Evolutionary conservation across 2,888 invertebrate genomes (phyloP), one percentile per base, ranked within the genome.

Genomic region (Fragum sueziense): DNA sequence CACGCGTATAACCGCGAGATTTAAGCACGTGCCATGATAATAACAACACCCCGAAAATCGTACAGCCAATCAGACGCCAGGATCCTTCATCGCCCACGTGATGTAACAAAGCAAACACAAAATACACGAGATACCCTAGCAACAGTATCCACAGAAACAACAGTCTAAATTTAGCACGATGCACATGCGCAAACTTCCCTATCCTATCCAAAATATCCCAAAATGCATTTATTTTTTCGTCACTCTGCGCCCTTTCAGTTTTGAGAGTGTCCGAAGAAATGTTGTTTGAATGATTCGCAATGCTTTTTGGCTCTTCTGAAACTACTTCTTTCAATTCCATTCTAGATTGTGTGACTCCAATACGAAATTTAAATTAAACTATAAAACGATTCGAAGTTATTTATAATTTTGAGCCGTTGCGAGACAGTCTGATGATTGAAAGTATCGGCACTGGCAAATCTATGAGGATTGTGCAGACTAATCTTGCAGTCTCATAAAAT

Each of bases 51-150:
- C 77, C 73, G 2, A 86, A 72, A 14, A 76, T 52, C 3, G 85
- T 86, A 22, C 77, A 76, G 6, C 76, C 80, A 70, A 86, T 72
- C 2, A 87, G 75, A 4, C 85, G 67, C 70, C 85, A 80, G 0
- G 87, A 85, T 0, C 84, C 85, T 52, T 86, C 85, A 61, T 87
- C 87, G 51, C 87, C 86, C n/a, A 85, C 80, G 34, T 77, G 82
- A 62, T 80, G 76, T 29, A 69, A 31, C 41, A 86, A 47, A 14
- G 84, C 79, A 70, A 81, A 86, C 11, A 61, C 76, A 52, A 85
- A 79, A 67, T 84, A 86, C 17, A 79, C 83, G 9, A 78, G 34
- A 34, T 82, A 85, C 20, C 61, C 80, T 9, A 75, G 20, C 6
- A 80, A 47, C n/a, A 75, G 25, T 27, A 72, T 20, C 9, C 37